Evolutionary conservation across 37 sponge, comb jelly and placozoan genomes (phyloP).

Genomic region (Amphimedon queenslandica): DNA sequence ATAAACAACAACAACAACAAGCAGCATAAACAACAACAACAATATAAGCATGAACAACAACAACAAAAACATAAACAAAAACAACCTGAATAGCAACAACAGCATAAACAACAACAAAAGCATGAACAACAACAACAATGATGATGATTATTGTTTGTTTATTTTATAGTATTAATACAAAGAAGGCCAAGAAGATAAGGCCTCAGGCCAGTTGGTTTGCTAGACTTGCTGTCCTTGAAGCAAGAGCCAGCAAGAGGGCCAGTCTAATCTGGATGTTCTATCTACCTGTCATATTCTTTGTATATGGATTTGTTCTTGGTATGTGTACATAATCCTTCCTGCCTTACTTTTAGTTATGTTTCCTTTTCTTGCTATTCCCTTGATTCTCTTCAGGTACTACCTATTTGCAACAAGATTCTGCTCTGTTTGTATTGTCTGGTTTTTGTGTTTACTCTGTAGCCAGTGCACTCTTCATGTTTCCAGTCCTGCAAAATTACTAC

Average conservation of each 20-base stretch:
- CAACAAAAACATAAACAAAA: too few relatives aligned
- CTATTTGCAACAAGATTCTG: conserved; percentile 42
- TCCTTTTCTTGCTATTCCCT: neutral
- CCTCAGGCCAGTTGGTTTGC: neutral
- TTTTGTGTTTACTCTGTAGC: conserved; percentile 91
- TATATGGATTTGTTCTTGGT: conserved; percentile 52
- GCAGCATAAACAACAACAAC: too few relatives aligned
- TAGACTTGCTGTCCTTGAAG: conserved; percentile 43
- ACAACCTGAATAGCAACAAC: too few relatives aligned
- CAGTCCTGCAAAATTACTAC: conserved; percentile 70
- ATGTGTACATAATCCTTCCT: neutral
- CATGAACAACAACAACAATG: too few relatives aligned
- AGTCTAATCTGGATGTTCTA: conserved; percentile 21
- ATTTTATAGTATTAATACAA: neutral
- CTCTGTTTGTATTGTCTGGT: conserved; percentile 76
- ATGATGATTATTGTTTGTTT: too few relatives aligned
- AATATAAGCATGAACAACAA: too few relatives aligned
- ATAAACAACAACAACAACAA: too few relatives aligned
- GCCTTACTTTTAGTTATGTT: neutral
- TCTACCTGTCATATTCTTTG: conserved; percentile 49
- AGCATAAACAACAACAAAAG: too few relatives aligned
- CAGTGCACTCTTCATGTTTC: conserved; percentile 93
- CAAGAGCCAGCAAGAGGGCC: conserved; percentile 49
- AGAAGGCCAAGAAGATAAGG: conserved; percentile 1
- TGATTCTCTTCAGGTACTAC: conserved; percentile 55